Conservation (phyloP, 1,140 invertebrate species). For the Centruroides sculpturatus region DNA sequence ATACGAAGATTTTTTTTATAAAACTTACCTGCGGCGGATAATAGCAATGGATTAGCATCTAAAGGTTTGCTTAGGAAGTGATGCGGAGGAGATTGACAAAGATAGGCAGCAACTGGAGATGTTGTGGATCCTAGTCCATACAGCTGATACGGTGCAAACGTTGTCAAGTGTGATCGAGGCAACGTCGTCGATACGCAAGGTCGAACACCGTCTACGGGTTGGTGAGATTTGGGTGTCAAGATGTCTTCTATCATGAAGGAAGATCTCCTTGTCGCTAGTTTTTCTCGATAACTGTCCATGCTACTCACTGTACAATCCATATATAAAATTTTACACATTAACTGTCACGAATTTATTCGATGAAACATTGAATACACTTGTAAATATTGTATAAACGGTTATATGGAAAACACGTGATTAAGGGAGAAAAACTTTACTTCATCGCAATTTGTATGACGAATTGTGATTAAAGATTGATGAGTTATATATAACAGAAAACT, state of each 20-base stretch:
- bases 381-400: no score
- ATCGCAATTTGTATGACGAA: no score
- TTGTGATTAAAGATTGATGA: no score
- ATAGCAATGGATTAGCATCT: slow-evolving; percentile 11
- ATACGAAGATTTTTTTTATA: not conserved
- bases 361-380: no score
- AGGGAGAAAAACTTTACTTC: no score
- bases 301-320: no score
- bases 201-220: not conserved
- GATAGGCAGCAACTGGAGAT: not conserved
- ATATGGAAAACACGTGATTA: no score
- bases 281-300: slow-evolving; percentile 9
- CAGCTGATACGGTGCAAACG: slow-evolving; percentile 8
- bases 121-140: slow-evolving; percentile 9
- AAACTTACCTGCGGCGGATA: slow-evolving; percentile 12
- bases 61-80: slow-evolving; percentile 11
- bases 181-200: not conserved
- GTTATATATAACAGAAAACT: no score
- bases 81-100: slow-evolving; percentile 9
- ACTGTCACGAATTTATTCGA: no score
- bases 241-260: slow-evolving; percentile 17
- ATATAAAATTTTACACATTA: no score
- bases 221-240: slow-evolving; percentile 10
- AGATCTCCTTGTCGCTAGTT: slow-evolving; percentile 4
- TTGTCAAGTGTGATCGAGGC: not conserved